Percentiles rank a stretch among this genome's conserved stretches.
These are phyloP conservation scores for Camponotus pennsylvanicus DNA, from an alignment of 1,140 invertebrate genomes.

Conservation along the genomic window DNA sequence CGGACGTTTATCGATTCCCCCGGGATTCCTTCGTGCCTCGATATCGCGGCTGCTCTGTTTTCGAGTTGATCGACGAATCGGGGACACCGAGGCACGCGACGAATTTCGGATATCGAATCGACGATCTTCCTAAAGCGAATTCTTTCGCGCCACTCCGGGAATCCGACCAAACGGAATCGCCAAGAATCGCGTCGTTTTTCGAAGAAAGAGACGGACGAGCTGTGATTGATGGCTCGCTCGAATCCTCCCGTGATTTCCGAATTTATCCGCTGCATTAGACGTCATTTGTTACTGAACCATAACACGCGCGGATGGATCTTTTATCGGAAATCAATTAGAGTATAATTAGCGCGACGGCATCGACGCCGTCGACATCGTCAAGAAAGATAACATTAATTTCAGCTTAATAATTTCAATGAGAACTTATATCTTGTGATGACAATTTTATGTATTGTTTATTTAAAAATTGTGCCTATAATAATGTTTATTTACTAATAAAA, in stretches of 20 bases:
- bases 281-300: conserved; percentile 29
- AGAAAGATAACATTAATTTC: not conserved
- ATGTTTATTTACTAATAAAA: not conserved
- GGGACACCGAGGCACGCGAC: conserved; percentile 41
- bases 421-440: not conserved
- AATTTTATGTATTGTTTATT: conserved; percentile 1
- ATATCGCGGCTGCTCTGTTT: conserved; percentile 64
- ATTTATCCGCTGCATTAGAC: conserved; percentile 48
- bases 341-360: conserved; percentile 16
- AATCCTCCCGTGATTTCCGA: conserved; percentile 36
- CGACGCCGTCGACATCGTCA: not conserved
- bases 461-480: not conserved
- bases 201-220: conserved; percentile 38
- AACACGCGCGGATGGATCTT: conserved; percentile 29
- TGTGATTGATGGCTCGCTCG: conserved; percentile 47
- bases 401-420: not conserved
- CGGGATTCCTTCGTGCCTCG: conserved; percentile 54
- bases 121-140: not conserved
- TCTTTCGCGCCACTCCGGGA: conserved; percentile 14
- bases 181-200: conserved; percentile 28
- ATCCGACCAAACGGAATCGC: conserved; percentile 9
- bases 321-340: conserved; percentile 60
- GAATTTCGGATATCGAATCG: conserved; percentile 59
- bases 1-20: conserved; percentile 64
- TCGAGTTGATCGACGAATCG: conserved; percentile 41